Evolutionary conservation across 2,888 invertebrate genomes (phyloP).

Genomic region (Zygogramma bicolorata): DNA sequence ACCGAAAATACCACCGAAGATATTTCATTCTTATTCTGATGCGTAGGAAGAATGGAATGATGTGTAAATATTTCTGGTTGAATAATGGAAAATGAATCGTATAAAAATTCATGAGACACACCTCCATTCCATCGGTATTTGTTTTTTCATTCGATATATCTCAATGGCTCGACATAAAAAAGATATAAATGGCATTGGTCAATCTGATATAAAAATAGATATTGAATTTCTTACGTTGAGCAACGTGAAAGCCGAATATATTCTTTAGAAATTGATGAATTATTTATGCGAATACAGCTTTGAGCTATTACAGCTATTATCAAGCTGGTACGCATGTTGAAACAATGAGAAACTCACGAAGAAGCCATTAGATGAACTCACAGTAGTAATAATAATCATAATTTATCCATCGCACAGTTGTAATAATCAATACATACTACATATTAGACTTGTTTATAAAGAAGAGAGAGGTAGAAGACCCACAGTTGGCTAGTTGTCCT

Average conservation of each 20-base stretch:
- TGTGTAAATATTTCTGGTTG: not conserved
- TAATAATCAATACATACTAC: no score
- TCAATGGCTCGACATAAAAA: not conserved
- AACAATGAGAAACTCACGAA: no score
- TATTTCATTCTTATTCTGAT: not conserved
- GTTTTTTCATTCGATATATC: not conserved
- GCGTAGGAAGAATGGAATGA: not conserved
- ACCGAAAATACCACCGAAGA: not conserved
- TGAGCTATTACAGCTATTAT: not conserved
- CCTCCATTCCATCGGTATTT: not conserved
- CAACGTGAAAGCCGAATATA: not conserved
- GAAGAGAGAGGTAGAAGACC: no score
- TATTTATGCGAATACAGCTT: not conserved
- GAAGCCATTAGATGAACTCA: no score
- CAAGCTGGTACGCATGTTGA: no score
- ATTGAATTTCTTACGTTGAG: not conserved
- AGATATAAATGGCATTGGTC: not conserved
- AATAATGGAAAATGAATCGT: not conserved
- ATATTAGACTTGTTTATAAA: no score
- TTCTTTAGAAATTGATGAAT: not conserved
- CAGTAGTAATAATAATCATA: no score
- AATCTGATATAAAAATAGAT: not conserved
- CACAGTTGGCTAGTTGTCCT: no score
- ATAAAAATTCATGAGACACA: slow-evolving; percentile 4
- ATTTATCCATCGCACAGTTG: no score